Conservation (phyloP, 2,797 vertebrate genomes). For the Syngnathus rostellatus region DNA sequence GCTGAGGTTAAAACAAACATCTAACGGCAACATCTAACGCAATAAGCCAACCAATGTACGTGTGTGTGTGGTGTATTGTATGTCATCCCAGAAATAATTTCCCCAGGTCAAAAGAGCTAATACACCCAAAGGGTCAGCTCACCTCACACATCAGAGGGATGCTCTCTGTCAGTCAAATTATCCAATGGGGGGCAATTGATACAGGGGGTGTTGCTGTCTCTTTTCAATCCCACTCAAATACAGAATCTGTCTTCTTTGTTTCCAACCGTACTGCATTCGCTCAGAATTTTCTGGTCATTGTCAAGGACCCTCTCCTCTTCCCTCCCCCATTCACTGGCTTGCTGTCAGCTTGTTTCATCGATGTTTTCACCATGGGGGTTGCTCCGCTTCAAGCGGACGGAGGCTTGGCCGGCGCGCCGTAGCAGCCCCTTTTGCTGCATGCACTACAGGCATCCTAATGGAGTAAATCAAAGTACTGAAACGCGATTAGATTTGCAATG, state of each 20-base stretch:
- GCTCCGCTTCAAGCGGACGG: conserved; percentile 19
- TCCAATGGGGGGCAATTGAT: conserved; percentile 50
- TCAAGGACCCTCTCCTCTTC: not conserved
- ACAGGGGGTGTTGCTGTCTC: conserved; percentile 32
- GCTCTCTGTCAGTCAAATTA: conserved; percentile 52
- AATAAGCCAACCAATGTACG: not conserved
- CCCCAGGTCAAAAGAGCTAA: conserved; percentile 66
- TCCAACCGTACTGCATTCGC: conserved; percentile 25
- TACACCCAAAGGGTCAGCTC: conserved; percentile 61
- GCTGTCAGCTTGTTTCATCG: conserved; percentile 18
- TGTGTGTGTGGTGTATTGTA: not conserved
- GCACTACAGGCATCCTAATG: conserved; percentile 63
- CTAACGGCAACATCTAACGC: not conserved
- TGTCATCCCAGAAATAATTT: conserved; percentile 31
- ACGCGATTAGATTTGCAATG: conserved; percentile 56
- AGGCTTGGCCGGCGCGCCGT: conserved; percentile 36
- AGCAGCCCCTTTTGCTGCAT: conserved; percentile 53
- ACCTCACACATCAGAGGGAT: conserved; percentile 38
- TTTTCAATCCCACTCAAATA: conserved; percentile 12
- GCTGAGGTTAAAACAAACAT: conserved; percentile 24
- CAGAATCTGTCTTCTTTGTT: conserved; percentile 26
- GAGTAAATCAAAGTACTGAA: conserved; percentile 65
- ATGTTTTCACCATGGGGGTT: conserved; percentile 31
- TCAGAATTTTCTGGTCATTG: conserved; percentile 30
- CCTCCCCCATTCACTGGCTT: conserved; percentile 8